phyloP scores from a whole-genome alignment of 2,797 vertebrate species.

The Betta splendens region DNA sequence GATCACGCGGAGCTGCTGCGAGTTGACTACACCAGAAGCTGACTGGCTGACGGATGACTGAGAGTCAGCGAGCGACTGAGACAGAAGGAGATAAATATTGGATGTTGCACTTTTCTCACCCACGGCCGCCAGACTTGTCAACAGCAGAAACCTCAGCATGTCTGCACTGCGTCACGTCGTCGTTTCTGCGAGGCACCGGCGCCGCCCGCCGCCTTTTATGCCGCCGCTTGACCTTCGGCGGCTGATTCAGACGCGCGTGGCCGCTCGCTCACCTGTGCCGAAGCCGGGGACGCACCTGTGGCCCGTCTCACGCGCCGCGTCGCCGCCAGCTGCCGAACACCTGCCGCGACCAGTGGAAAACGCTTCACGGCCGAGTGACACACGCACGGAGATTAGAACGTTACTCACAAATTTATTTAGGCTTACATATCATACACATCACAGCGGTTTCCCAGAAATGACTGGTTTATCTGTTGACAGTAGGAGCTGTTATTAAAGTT shows the following conservation, averaged over 20 bases:
- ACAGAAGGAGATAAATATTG: slow-evolving; percentile 33
- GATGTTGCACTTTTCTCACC: slow-evolving; percentile 60
- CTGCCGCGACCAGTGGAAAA: slow-evolving; percentile 18
- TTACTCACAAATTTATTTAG: not conserved
- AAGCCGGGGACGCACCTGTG: slow-evolving; percentile 56
- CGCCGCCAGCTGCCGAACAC: slow-evolving; percentile 40
- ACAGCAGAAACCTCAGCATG: slow-evolving; percentile 70
- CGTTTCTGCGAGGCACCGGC: slow-evolving; percentile 7
- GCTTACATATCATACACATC: too few species aligned
- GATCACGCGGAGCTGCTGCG: slow-evolving; percentile 7
- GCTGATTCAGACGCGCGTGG: slow-evolving; percentile 19
- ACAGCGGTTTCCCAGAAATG: too few species aligned
- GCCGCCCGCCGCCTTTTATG: slow-evolving; percentile 59
- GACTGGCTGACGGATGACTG: not conserved
- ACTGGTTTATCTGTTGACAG: too few species aligned
- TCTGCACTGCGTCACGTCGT: slow-evolving; percentile 44
- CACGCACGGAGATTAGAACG: too few species aligned
- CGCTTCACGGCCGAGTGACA: not conserved
- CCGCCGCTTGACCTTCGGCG: slow-evolving; percentile 38
- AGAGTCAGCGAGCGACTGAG: not conserved
- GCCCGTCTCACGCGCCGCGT: slow-evolving; percentile 54
- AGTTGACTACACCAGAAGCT: slow-evolving; percentile 9
- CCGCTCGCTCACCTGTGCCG: slow-evolving; percentile 22
- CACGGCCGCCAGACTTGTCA: slow-evolving; percentile 67
- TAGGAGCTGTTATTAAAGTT: too few species aligned